Evolutionary conservation across 1,140 invertebrate species (phyloP), one percentile per base, ranked within the genome.

Genomic region (Matsumurasca onukii): DNA sequence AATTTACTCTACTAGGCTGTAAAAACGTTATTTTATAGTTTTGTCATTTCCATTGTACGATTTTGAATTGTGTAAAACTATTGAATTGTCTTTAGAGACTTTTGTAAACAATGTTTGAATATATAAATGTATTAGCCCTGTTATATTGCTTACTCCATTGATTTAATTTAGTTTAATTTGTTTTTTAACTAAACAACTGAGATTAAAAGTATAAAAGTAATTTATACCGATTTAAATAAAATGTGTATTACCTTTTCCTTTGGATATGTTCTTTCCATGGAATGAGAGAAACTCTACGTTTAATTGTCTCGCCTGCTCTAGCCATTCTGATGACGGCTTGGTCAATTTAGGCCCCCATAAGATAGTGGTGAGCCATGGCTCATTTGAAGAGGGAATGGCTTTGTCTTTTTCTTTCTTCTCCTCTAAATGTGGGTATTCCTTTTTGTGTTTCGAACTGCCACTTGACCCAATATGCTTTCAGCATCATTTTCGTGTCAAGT

Each of bases 301-400:
- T 17, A 45, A 17, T 45, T 45, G n/a, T 45, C 17, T 9, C 9
- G 34, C 34, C 17, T 45, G 34, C 34, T 9, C 9, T 17, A 45
- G 34, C 34, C 34, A 45, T 12, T 9, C 17, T 45, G 34, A 45
- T 45, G 34, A 45, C 17, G 34, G 34, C 9, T 45, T 45, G 9
- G 34, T n/a, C n/a, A n/a, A n/a, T n/a, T 45, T 61, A 30, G 57
- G 22, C 57, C 57, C 29, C 57, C 30, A 24, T 61, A 61, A 24
- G 57, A 61, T 3, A 61, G 29, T 24, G 22, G 57, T 2, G 57
- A 61, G 3, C 22, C 1, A 20, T 27, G 29, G 22, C 17, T 3
- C 3, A 3, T 61, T n/a, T 27, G 17, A 13, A 3, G n/a, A 17
- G n/a, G 22, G 1, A 5, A 1, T 25, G 22, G 57, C 2, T 61